Percentiles rank a stretch among this genome's conserved stretches.
phyloP scores from a whole-genome alignment of 2,113 vertebrate species.

The Monarcha castaneiventris region DNA sequence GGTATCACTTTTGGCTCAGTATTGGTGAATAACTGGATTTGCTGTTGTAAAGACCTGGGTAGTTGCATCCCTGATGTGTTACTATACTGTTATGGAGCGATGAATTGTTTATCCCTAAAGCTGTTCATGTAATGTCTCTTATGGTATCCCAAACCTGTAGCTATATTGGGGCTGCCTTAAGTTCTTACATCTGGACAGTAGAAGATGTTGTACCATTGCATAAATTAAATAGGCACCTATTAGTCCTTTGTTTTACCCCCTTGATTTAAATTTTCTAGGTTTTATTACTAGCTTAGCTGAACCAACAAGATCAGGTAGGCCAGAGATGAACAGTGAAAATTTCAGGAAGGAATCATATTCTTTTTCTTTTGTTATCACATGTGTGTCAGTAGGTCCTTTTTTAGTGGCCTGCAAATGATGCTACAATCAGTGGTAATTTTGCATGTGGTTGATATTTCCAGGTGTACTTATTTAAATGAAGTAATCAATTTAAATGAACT shows the following conservation, averaged over 20 bases:
- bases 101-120: not conserved
- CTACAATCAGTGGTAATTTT: not conserved
- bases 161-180: not conserved
- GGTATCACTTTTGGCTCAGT: not conserved
- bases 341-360: not conserved
- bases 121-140: not conserved
- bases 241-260: not conserved
- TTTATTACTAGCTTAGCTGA: not conserved
- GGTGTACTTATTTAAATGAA: not conserved
- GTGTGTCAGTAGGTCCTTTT: not conserved
- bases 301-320: not conserved
- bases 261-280: not conserved
- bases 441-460: not conserved
- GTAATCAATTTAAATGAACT: not conserved
- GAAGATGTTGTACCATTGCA: not conserved
- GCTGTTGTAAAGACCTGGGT: not conserved
- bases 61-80: not conserved
- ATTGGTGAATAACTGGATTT: not conserved
- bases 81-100: not conserved
- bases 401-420: not conserved
- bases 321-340: not conserved
- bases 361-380: not conserved
- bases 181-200: not conserved
- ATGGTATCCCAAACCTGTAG: not conserved
- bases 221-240: not conserved